These are phyloP conservation scores for Nothocercus julius DNA, from an alignment of 2,113 vertebrate genomes.

Conservation along the genomic window DNA sequence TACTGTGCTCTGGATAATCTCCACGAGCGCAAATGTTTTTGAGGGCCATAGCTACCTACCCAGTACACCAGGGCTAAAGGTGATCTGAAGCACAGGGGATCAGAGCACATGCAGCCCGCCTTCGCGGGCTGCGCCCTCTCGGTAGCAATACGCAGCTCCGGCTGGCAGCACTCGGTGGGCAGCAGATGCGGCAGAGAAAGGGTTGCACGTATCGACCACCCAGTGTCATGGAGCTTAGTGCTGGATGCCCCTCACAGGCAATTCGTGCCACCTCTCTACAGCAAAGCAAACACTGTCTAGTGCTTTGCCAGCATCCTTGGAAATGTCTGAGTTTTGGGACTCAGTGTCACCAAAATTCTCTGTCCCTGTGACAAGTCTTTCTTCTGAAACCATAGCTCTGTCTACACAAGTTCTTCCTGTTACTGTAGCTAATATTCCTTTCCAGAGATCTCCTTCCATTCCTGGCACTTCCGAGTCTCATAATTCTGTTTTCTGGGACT, in stretches of 20 bases:
- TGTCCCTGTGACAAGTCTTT: neutral
- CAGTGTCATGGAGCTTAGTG: neutral
- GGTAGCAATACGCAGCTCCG: neutral
- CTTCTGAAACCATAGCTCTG: neutral
- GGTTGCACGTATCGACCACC: neutral
- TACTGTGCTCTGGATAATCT: neutral
- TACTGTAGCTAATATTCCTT: neutral
- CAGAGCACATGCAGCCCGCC: neutral
- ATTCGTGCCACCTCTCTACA: neutral
- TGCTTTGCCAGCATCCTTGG: neutral
- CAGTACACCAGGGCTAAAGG: neutral
- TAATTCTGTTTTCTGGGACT: neutral
- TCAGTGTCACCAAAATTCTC: neutral
- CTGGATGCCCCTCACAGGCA: neutral
- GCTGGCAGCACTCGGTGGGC: neutral
- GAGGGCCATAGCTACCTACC: neutral
- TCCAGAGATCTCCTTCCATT: neutral
- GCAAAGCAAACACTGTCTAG: neutral
- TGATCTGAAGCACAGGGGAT: neutral
- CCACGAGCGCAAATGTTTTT: fast-evolving
- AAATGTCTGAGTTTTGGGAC: neutral
- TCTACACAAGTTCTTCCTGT: neutral
- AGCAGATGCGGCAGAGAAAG: neutral
- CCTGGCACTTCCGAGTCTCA: neutral
- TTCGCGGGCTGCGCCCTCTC: fast-evolving